phyloP scores from a whole-genome alignment of 1,140 invertebrate genomes.

The Stegodyphus dumicola region DNA sequence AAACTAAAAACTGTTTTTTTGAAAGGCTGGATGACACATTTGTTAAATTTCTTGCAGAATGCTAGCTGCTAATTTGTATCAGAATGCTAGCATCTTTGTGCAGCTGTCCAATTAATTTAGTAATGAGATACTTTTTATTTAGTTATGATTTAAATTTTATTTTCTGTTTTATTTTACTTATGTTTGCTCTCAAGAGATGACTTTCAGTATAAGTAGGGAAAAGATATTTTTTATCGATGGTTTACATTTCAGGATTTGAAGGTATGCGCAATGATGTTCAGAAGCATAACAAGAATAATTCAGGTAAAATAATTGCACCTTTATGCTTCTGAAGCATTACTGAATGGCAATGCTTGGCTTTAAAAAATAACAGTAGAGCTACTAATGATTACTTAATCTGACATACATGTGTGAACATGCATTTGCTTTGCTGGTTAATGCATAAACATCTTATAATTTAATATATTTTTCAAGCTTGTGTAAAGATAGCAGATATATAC shows the following conservation, averaged over 20 bases:
- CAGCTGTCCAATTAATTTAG: no score
- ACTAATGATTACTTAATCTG: not conserved
- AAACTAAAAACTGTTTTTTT: no score
- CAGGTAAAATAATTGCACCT: constrained; percentile 40
- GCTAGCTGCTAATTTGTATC: no score
- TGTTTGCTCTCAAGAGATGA: not conserved
- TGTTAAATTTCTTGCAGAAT: no score
- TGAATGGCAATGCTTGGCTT: not conserved
- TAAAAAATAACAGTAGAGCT: not conserved
- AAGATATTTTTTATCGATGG: not conserved
- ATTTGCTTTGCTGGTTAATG: no score
- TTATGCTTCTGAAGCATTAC: constrained; percentile 9
- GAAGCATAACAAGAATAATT: constrained; percentile 43
- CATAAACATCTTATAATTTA: no score
- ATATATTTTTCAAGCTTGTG: no score
- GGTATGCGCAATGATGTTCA: constrained; percentile 16
- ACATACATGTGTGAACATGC: no score
- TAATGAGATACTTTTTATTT: not conserved
- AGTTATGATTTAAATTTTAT: not conserved
- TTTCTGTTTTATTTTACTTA: not conserved
- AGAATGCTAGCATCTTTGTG: no score
- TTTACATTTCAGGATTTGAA: constrained; percentile 35
- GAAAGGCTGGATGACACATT: no score
- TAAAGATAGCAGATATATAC: no score
- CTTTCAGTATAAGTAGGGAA: not conserved